Base-by-base conservation (phyloP, 1,140 invertebrate species). In the Papilio polytes region DNA sequence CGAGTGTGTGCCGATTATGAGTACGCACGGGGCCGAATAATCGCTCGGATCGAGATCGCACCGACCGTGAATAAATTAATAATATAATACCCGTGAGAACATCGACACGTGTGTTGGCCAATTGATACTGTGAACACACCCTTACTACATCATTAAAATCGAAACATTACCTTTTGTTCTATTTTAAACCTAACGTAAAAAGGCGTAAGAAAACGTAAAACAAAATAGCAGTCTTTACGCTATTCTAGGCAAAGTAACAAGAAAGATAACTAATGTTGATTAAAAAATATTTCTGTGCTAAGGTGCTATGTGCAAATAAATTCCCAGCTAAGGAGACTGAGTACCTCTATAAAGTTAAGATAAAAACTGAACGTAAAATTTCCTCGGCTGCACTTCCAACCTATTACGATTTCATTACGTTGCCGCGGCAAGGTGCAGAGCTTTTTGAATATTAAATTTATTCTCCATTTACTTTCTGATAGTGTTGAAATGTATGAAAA, bases 51-150 rank as follows among this genome's bases (percentile, higher is more conserved):
- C 74, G 74, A 46, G 56, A 63, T 78, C 18, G 77, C 77, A 44
- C 13, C 74, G 56, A 72, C 79, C 82, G 78, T 82, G 85, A 85
- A 87, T 87, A 85, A 83, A 87, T 87, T 87, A 85, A 84, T 85
- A 83, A 85, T 87, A 83, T 84, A 83, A 87, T 36, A 80, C 80
- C 82, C 80, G 80, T 84, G 84, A 56, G 85, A 86, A 83, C 70
- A 44, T 73, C 36, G 56, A 26, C 81, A 84, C 82, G 72, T 85
- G 80, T 66, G 22, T 70, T 83, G 56, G 48, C 48, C 77, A 41
- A 78, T 63, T 78, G 76, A 63, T 63, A 78, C 15, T 74, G 44
- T 63, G 74, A 77, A 77, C 74, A 36, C 53, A 15, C 53, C 76
- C 76, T 78, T 59, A 78, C 44, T 10, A 3, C n/a, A 63, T 41